Percentiles rank a stretch among this genome's conserved stretches.
These are phyloP conservation scores for Chondrosia reniformis DNA, from an alignment of 37 sponge, comb jelly and placozoan genomes.

Conservation along the genomic window DNA sequence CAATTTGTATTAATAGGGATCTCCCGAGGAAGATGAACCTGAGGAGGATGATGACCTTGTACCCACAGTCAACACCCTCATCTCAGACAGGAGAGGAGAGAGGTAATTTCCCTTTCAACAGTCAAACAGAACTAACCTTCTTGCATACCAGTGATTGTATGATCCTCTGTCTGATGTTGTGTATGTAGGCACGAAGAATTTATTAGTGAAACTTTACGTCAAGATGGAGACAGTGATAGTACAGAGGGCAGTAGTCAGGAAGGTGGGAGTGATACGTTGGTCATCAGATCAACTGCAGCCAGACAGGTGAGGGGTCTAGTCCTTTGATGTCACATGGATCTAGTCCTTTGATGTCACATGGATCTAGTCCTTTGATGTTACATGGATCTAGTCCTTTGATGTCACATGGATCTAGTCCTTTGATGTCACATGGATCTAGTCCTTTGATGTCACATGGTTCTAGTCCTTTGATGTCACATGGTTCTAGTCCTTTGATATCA, in stretches of 20 bases:
- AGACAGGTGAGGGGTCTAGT: neutral
- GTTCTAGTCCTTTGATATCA: too few species aligned
- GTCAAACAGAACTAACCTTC: too few species aligned
- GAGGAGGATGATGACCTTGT: conserved; percentile 4
- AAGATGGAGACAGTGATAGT: conserved; percentile 32
- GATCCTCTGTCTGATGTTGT: neutral
- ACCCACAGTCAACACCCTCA: neutral
- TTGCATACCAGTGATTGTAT: neutral
- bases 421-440: too few species aligned
- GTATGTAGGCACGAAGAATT: conserved; percentile 5
- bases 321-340: too few species aligned
- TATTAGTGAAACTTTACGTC: neutral
- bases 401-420: too few species aligned
- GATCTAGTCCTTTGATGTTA: too few species aligned
- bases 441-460: too few species aligned
- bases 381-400: too few species aligned
- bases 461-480: too few species aligned
- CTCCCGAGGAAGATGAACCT: conserved; percentile 10
- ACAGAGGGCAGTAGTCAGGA: conserved; percentile 9
- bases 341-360: too few species aligned
- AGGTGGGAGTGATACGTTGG: conserved; percentile 18
- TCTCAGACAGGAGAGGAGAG: conserved; percentile 2
- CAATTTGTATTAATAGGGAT: conserved; percentile 2
- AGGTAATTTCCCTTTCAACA: too few species aligned
- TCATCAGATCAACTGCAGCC: conserved; percentile 25